A percentile compares a stretch with the other conserved stretches of the same genome.
phyloP scores from a whole-genome alignment of 2,888 invertebrate genomes.

The Rhabditoides inermis region DNA sequence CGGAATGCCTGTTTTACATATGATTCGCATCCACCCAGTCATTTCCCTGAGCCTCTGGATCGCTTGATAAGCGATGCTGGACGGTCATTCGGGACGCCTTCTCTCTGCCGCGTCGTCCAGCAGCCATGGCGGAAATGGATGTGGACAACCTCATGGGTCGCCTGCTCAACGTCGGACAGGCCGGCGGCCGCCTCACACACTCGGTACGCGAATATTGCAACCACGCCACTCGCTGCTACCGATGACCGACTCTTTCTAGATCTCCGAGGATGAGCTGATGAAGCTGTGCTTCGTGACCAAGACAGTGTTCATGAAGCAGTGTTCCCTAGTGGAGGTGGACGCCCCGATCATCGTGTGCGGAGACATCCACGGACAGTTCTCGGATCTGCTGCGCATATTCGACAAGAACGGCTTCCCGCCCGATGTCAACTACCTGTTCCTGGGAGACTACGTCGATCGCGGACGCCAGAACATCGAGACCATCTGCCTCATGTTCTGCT shows the following conservation, averaged over 20 bases:
- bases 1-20: too few relatives aligned
- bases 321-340: slow-evolving; percentile 34
- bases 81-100: too few relatives aligned
- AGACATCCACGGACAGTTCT: slow-evolving; percentile 43
- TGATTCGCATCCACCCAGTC: too few relatives aligned
- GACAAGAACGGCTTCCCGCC: slow-evolving; percentile 47
- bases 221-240: neutral
- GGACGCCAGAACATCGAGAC: slow-evolving; percentile 48
- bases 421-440: slow-evolving; percentile 40
- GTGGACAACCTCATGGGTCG: slow-evolving; percentile 23
- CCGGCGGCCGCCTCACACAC: slow-evolving; percentile 23
- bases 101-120: too few relatives aligned
- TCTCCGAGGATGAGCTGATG: slow-evolving; percentile 28
- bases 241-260: slow-evolving; percentile 7
- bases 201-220: slow-evolving; percentile 7
- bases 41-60: too few relatives aligned
- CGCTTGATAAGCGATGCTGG: too few relatives aligned
- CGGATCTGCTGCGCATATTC: slow-evolving; percentile 41
- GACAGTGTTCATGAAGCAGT: slow-evolving; percentile 32
- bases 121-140: too few relatives aligned
- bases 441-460: slow-evolving; percentile 45
- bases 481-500: slow-evolving; percentile 43
- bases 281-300: slow-evolving; percentile 29
- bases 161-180: slow-evolving; percentile 26
- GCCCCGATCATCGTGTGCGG: slow-evolving; percentile 44